Conservation (phyloP, 2,888 invertebrate species). For the Drosophila neonasuta region DNA sequence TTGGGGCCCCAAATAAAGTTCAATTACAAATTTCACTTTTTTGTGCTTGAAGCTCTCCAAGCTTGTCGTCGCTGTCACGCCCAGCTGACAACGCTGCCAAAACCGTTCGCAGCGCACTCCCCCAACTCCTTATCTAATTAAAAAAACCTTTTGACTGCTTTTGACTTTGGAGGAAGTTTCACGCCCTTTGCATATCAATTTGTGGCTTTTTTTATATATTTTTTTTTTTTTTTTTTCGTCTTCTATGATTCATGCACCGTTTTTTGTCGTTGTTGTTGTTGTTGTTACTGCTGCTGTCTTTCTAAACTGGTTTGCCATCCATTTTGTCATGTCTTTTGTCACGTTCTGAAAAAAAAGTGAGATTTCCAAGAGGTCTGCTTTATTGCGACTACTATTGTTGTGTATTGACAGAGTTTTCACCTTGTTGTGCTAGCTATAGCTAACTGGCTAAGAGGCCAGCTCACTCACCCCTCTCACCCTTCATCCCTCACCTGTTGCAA, state of each 20-base stretch:
- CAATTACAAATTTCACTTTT: conserved; percentile 57
- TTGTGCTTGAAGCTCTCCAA: conserved; percentile 17
- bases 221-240: conserved; percentile 12
- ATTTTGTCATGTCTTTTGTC: conserved; percentile 63
- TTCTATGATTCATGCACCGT: conserved; percentile 59
- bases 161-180: conserved; percentile 23
- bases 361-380: conserved; percentile 56
- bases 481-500: conserved; percentile 45
- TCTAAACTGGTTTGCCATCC: conserved; percentile 66
- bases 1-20: conserved; percentile 28
- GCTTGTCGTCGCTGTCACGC: conserved; percentile 38
- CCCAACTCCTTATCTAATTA: conserved; percentile 52
- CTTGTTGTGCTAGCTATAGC: conserved; percentile 33
- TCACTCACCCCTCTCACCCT: not conserved
- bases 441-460: not conserved
- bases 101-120: conserved; percentile 5
- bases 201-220: conserved; percentile 29
- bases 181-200: conserved; percentile 71
- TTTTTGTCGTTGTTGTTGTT: conserved; percentile 23
- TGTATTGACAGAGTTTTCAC: conserved; percentile 60
- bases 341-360: conserved; percentile 70
- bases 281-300: conserved; percentile 42
- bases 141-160: conserved; percentile 46
- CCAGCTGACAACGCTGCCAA: conserved; percentile 39
- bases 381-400: conserved; percentile 18